phyloP scores from a whole-genome alignment of 2,888 invertebrate genomes.

The Drosophila mulleri region DNA sequence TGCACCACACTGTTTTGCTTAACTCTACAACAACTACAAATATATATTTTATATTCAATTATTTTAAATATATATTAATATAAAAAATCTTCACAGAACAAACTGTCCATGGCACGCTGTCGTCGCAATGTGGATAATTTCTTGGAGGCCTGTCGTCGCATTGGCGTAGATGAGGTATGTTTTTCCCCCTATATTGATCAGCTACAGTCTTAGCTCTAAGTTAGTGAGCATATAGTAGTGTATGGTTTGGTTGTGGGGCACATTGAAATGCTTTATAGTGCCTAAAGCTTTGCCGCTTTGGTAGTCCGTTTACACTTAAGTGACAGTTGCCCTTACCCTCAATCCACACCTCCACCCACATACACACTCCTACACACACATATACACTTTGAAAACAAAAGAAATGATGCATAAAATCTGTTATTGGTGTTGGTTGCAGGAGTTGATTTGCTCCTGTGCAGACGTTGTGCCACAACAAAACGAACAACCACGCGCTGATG shows the following conservation, averaged over 20 bases:
- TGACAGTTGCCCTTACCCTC: slow-evolving; percentile 19
- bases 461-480: slow-evolving; percentile 86
- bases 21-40: neutral
- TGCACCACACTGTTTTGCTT: neutral
- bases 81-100: slow-evolving; percentile 89
- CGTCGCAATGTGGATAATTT: slow-evolving; percentile 98
- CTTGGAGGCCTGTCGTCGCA: slow-evolving; percentile 95
- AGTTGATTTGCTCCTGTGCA: slow-evolving; percentile 88
- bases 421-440: slow-evolving; percentile 88
- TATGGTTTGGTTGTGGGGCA: slow-evolving; percentile 36
- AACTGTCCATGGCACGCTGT: slow-evolving; percentile 97
- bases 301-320: slow-evolving; percentile 53
- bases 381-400: slow-evolving; percentile 30
- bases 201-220: slow-evolving; percentile 26
- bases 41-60: neutral
- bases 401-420: slow-evolving; percentile 83
- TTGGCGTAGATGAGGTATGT: slow-evolving; percentile 97
- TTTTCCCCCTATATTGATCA: slow-evolving; percentile 36
- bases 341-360: slow-evolving; percentile 11
- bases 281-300: slow-evolving; percentile 41
- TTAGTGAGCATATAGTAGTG: slow-evolving; percentile 19
- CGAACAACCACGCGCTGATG: slow-evolving; percentile 70
- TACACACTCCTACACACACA: slow-evolving; percentile 12
- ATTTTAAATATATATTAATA: slow-evolving; percentile 1
- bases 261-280: slow-evolving; percentile 30